Evolutionary conservation across 2,797 vertebrate species (phyloP).

Genomic region (Cossypha heuglini): DNA sequence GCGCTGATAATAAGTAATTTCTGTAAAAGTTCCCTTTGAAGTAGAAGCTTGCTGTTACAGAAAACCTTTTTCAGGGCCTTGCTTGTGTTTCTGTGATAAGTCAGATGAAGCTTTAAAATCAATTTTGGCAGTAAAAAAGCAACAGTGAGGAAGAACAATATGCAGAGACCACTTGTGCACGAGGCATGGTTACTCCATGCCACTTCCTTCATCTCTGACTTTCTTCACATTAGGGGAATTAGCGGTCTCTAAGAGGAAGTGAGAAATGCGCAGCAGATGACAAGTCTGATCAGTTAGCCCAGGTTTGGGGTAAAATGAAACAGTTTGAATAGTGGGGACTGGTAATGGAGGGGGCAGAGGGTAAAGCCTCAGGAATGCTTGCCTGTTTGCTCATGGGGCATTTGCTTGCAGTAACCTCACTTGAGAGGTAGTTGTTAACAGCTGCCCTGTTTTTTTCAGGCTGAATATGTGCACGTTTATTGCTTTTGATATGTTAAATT

Average conservation of each 20-base stretch:
- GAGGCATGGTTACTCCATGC: background rate
- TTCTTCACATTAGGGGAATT: background rate
- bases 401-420: background rate
- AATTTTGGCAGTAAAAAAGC: background rate
- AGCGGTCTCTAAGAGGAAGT: background rate
- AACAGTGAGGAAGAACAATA: background rate
- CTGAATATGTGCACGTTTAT: background rate
- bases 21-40: background rate
- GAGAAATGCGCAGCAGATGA: background rate
- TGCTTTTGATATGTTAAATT: background rate
- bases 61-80: background rate
- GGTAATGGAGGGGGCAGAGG: background rate
- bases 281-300: background rate
- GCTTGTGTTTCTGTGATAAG: background rate
- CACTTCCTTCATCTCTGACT: background rate
- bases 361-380: background rate
- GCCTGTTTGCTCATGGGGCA: background rate
- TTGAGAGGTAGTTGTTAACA: background rate
- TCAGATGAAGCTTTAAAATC: background rate
- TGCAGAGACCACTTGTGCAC: background rate
- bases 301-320: background rate
- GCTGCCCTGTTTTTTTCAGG: background rate
- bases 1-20: background rate
- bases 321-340: background rate
- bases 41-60: background rate